Evolutionary conservation across 2,113 vertebrate genomes (phyloP), one percentile per base, ranked within the genome.

Genomic region (Malurus alboscapulatus): DNA sequence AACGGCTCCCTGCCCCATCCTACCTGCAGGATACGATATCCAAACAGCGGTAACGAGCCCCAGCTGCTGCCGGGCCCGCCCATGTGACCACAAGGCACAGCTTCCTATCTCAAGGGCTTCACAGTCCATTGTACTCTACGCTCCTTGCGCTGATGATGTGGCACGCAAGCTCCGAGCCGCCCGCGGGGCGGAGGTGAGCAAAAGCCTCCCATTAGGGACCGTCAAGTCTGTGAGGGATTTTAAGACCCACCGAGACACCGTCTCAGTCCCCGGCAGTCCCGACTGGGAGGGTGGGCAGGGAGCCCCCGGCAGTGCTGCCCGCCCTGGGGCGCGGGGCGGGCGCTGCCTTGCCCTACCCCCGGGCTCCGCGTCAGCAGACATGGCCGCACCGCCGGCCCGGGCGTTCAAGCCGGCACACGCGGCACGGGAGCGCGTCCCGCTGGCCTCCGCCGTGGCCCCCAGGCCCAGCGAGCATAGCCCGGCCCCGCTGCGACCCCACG

Each of bases 61-160:
- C 62, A 32, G 86, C 45, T 38, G 59, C 45, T 11, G 67, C 59
- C 8, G 14, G n/a, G 44, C 29, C 55, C 15, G 25, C 44, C 42
- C 26, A 29, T 34, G 13, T 5, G 24, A 7, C 34, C 57, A 1
- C 1, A 11, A 8, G 19, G 29, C 1, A 12, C 61, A 40, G 17
- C 69, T 54, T n/a, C 16, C 32, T 18, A 4, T 34, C 47, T 2
- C 54, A 3, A 17, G 38, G 29, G 69, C 21, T 67, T 58, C 1
- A 2, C 2, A 2, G 24, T 2, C 17, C n/a, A 3, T 0, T 2
- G 30, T 3, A 30, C 14, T 0, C 30, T 59, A 24, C 32, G 44
- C 51, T 66, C 27, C 27, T 2, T 0, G 53, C 0, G 54, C 30
- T 11, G 66, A 17, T 36, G 72, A 51, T n/a, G 73, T 9, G 83